Evolutionary conservation across 1,140 invertebrate species (phyloP).

Genomic region (Nymphalis io): DNA sequence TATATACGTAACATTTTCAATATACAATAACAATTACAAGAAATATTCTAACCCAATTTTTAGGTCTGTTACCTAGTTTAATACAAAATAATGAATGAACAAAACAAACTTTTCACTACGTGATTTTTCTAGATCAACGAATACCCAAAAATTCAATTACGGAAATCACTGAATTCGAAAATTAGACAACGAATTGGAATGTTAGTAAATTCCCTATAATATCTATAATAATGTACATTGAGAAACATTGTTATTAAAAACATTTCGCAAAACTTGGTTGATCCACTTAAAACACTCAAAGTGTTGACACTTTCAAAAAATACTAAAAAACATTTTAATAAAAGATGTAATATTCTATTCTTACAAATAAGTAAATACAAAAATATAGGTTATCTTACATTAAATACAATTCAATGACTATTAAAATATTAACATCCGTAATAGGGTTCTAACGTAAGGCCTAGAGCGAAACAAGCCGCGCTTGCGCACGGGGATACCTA

Average conservation of each 20-base stretch:
- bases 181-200: neutral
- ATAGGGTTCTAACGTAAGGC: conserved; percentile 33
- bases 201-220: neutral
- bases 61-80: neutral
- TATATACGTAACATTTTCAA: too few relatives aligned
- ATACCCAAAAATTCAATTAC: conserved; percentile 22
- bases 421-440: conserved; percentile 29
- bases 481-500: conserved; percentile 59
- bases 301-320: too few relatives aligned
- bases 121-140: conserved; percentile 20
- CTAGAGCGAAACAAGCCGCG: conserved; percentile 32
- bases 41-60: too few relatives aligned
- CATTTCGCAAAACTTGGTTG: too few relatives aligned
- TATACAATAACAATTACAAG: too few relatives aligned
- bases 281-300: too few relatives aligned
- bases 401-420: conserved; percentile 16
- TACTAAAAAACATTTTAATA: too few relatives aligned
- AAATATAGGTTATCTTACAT: neutral
- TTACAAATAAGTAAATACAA: neutral
- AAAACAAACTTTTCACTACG: neutral
- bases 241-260: too few relatives aligned
- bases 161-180: conserved; percentile 26
- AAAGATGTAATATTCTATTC: too few relatives aligned
- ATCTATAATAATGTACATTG: neutral
- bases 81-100: neutral